These are phyloP conservation scores for Malurus melanocephalus DNA, from an alignment of 2,113 vertebrate species.

Conservation along the genomic window DNA sequence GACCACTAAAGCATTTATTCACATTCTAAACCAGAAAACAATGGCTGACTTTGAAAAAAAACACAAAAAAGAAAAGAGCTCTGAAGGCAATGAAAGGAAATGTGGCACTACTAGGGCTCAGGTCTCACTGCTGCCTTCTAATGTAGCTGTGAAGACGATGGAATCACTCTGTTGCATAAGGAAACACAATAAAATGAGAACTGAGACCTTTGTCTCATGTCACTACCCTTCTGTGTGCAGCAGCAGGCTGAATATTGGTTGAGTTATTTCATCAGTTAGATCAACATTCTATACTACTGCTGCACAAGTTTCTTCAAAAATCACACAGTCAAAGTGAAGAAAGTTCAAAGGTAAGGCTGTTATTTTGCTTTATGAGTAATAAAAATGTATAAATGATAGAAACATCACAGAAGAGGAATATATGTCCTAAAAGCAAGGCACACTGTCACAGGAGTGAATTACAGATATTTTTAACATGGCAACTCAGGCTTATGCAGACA, in stretches of 20 bases:
- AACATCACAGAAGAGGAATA: background rate
- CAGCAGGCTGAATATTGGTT: background rate
- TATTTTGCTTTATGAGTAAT: constrained; percentile 18
- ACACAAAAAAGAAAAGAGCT: background rate
- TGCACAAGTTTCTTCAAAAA: background rate
- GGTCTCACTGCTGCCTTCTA: background rate
- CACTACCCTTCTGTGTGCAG: background rate
- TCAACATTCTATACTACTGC: background rate
- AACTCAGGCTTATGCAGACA: background rate
- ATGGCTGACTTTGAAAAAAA: background rate
- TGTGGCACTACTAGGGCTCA: background rate
- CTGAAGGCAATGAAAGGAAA: background rate
- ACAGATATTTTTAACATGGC: background rate
- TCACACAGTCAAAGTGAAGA: background rate
- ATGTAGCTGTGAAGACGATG: background rate
- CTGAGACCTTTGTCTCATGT: background rate
- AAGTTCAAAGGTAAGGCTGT: constrained; percentile 4
- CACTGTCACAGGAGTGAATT: background rate
- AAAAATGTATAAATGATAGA: constrained; percentile 3
- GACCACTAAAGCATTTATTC: background rate
- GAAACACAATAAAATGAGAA: background rate
- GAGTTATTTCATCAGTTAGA: background rate
- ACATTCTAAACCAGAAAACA: background rate
- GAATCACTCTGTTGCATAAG: background rate
- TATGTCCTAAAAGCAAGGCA: background rate